Evolutionary conservation across 2,888 invertebrate genomes (phyloP).

Genomic region (Phlogophora meticulosa): DNA sequence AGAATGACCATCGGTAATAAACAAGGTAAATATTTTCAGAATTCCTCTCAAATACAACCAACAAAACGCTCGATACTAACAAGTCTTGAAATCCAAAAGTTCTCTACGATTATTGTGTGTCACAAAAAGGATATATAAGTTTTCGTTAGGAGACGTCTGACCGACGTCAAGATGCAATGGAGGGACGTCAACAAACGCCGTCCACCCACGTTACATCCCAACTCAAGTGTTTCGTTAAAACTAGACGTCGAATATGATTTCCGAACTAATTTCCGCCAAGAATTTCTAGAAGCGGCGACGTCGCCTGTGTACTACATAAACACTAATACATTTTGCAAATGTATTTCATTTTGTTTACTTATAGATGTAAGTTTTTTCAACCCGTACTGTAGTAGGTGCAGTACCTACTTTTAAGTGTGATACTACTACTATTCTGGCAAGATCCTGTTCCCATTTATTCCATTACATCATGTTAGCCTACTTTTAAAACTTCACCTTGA

Average conservation of each 20-base stretch:
- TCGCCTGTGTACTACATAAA: conserved; percentile 53
- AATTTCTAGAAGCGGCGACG: conserved; percentile 55
- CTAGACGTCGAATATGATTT: conserved; percentile 73
- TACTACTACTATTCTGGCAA: too few relatives aligned
- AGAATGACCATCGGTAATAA: conserved; percentile 3
- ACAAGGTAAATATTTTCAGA: conserved; percentile 13
- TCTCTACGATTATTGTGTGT: conserved; percentile 42
- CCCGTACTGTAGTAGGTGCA: too few relatives aligned
- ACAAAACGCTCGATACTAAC: conserved; percentile 28
- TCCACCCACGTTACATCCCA: conserved; percentile 49
- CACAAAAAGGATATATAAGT: conserved; percentile 47
- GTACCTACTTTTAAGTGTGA: too few relatives aligned
- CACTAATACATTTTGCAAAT: conserved; percentile 58
- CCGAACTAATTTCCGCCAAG: conserved; percentile 80
- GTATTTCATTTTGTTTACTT: too few relatives aligned
- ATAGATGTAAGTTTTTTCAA: too few relatives aligned
- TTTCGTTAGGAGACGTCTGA: conserved; percentile 39
- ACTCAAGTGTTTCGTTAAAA: conserved; percentile 55
- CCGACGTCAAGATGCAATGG: conserved; percentile 58
- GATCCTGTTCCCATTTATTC: neutral
- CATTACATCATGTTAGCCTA: conserved; percentile 11
- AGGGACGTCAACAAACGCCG: conserved; percentile 51
- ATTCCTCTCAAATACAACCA: conserved; percentile 19
- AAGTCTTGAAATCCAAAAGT: conserved; percentile 51
- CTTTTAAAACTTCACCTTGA: conserved; percentile 41